Percentiles rank a stretch among this genome's conserved stretches.
Conservation (phyloP, 2,888 invertebrate genomes). For the Gnatocerus cornutus region DNA sequence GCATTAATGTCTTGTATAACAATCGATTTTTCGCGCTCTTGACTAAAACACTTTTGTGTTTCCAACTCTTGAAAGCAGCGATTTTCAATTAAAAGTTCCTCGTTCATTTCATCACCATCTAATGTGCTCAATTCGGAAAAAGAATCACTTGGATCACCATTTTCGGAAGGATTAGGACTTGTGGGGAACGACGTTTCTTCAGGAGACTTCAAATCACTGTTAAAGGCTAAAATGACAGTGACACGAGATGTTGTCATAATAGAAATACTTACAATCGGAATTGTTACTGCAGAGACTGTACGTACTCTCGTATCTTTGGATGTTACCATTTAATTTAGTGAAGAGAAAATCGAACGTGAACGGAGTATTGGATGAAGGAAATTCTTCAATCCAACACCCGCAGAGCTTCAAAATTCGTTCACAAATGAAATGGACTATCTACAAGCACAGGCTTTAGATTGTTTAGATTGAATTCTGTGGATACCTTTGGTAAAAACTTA, state of each 20-base stretch:
- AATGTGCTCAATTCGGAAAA: conserved; percentile 65
- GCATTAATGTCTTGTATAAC: conserved; percentile 60
- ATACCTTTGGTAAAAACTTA: conserved; percentile 85
- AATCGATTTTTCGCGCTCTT: conserved; percentile 62
- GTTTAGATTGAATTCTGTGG: neutral
- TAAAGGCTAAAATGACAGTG: conserved; percentile 52
- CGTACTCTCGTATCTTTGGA: conserved; percentile 64
- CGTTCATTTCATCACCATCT: conserved; percentile 71
- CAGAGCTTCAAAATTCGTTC: conserved; percentile 84
- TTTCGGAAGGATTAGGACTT: conserved; percentile 66
- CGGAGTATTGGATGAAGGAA: conserved; percentile 73
- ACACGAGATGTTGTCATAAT: neutral
- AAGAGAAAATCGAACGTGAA: conserved; percentile 76
- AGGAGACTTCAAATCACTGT: conserved; percentile 57
- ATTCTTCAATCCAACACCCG: conserved; percentile 77
- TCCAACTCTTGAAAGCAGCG: conserved; percentile 74
- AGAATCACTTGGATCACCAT: conserved; percentile 61
- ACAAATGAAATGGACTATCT: conserved; percentile 86
- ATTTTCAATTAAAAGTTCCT: conserved; percentile 72
- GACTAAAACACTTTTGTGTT: conserved; percentile 68
- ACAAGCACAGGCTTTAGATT: conserved; percentile 55
- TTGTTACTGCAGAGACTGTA: conserved; percentile 64
- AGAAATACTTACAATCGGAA: conserved; percentile 63
- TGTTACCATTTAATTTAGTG: conserved; percentile 61
- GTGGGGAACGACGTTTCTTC: conserved; percentile 60